Percentiles rank a stretch among this genome's conserved stretches.
Evolutionary conservation across 2,113 vertebrate genomes (phyloP).

Genomic region (Terrapene triunguis): DNA sequence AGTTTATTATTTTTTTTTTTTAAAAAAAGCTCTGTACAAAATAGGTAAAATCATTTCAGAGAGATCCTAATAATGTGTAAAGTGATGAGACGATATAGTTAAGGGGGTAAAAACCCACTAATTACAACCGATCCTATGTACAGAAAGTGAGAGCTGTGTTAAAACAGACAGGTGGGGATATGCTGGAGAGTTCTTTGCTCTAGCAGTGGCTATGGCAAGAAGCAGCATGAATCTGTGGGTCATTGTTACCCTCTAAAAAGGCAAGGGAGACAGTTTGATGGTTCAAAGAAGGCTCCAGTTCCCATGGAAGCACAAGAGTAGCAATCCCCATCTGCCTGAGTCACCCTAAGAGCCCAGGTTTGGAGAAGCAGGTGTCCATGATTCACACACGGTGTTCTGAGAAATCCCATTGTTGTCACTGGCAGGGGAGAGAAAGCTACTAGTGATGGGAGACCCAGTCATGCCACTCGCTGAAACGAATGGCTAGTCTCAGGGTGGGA

Average conservation of each 20-base stretch:
- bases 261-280: not conserved
- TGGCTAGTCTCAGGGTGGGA: fast-evolving
- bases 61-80: not conserved
- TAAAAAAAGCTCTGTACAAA: not conserved
- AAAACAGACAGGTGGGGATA: not conserved
- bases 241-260: not conserved
- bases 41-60: not conserved
- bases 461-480: not conserved
- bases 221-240: not conserved
- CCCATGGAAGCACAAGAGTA: not conserved
- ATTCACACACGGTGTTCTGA: not conserved
- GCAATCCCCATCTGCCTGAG: not conserved
- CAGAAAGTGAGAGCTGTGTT: not conserved
- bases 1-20: not conserved
- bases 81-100: not conserved
- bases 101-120: not conserved
- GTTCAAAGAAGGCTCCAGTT: not conserved
- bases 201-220: not conserved
- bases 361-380: not conserved
- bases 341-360: fast-evolving
- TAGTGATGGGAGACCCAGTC: fast-evolving
- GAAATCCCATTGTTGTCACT: fast-evolving
- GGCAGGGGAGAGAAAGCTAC: not conserved
- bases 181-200: not conserved
- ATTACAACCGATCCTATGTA: not conserved